Evolutionary conservation across 2,113 vertebrate genomes (phyloP).

Genomic region (Ctenodactylus gundi): DNA sequence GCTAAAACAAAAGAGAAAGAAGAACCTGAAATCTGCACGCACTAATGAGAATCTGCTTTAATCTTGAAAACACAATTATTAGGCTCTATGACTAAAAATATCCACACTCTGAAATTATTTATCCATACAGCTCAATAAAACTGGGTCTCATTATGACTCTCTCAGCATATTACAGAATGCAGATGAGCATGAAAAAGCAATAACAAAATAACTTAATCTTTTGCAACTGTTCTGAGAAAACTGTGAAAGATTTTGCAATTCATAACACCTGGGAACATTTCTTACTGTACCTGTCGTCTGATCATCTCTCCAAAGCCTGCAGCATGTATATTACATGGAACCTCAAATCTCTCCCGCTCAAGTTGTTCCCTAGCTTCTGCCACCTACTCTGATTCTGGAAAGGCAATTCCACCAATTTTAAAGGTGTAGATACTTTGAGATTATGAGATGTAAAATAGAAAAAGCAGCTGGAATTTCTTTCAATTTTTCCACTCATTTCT

Average conservation of each 20-base stretch:
- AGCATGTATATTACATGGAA: background rate
- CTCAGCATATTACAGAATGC: slow-evolving; percentile 28
- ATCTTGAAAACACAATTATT: slow-evolving; percentile 2
- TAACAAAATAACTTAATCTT: background rate
- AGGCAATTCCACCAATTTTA: background rate
- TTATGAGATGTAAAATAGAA: background rate
- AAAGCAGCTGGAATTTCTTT: background rate
- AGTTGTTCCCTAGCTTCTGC: background rate
- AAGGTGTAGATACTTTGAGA: background rate
- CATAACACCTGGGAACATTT: background rate
- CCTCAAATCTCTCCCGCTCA: background rate
- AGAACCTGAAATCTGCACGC: background rate
- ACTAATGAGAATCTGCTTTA: background rate
- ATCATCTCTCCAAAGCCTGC: background rate
- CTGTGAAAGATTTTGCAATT: background rate
- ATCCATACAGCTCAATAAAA: background rate
- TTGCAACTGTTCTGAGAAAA: background rate
- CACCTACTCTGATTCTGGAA: background rate
- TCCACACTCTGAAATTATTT: background rate
- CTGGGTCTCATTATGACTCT: background rate
- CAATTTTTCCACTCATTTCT: background rate
- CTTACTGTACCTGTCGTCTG: background rate
- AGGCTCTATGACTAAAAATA: background rate
- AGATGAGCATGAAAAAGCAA: background rate
- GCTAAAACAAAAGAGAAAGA: background rate